phyloP scores from a whole-genome alignment of 2,113 vertebrate genomes.

The Microcebus ravelobensis region DNA sequence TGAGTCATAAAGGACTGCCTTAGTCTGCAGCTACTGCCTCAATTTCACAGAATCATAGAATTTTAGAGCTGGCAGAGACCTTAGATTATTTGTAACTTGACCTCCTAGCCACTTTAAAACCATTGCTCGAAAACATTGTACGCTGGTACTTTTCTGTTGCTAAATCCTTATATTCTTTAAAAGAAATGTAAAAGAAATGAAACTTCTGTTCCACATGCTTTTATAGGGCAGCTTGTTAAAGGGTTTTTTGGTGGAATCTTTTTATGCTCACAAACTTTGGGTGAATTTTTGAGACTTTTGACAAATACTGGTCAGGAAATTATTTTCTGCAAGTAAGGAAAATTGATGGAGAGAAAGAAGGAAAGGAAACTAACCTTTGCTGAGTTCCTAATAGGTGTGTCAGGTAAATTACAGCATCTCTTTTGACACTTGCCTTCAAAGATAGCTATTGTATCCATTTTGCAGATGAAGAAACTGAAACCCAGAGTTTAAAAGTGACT shows the following conservation, averaged over 20 bases:
- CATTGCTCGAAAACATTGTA: neutral
- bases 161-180: neutral
- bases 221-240: conserved; percentile 18
- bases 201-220: neutral
- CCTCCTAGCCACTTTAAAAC: conserved; percentile 36
- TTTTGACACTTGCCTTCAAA: neutral
- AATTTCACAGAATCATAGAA: conserved; percentile 45
- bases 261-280: neutral
- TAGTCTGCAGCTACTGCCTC: neutral
- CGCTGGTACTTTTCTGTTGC: conserved; percentile 11
- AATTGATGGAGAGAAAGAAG: neutral
- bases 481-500: neutral
- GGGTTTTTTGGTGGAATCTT: neutral
- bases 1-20: neutral
- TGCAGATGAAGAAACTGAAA: neutral
- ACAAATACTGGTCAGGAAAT: neutral
- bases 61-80: conserved; percentile 47
- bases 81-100: conserved; percentile 59
- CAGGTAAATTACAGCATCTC: neutral
- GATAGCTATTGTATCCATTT: neutral
- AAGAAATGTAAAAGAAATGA: conserved; percentile 54
- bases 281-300: conserved; percentile 16
- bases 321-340: neutral
- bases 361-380: neutral
- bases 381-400: neutral